phyloP scores from a whole-genome alignment of 1,140 invertebrate species.

The Periplaneta americana region DNA sequence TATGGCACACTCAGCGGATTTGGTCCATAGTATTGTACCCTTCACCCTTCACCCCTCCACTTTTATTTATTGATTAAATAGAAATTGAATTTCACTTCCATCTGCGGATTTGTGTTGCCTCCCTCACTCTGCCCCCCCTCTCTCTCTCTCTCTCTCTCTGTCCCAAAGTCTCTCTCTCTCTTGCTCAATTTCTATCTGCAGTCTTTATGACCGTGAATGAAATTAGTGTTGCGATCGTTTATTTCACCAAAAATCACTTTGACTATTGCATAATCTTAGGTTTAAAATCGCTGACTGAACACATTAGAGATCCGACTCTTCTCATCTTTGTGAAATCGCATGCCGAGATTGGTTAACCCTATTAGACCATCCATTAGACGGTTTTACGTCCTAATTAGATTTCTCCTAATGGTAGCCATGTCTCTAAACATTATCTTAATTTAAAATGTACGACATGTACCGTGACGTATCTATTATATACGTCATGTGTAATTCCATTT shows the following conservation, averaged over 20 bases:
- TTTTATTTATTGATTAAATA: background rate
- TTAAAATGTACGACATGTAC: no score
- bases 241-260: background rate
- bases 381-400: background rate
- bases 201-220: background rate
- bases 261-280: background rate
- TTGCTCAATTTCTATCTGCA: no score
- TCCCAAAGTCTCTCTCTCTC: no score
- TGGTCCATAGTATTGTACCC: background rate
- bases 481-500: no score
- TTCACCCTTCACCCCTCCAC: background rate
- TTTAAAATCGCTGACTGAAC: no score
- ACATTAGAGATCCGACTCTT: background rate
- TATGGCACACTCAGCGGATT: background rate
- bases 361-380: background rate
- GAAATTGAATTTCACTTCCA: background rate
- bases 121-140: background rate
- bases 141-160: no score
- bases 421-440: no score
- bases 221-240: background rate
- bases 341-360: no score
- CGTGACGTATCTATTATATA: no score
- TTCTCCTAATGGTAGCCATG: background rate
- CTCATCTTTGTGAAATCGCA: no score
- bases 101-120: background rate